Base-by-base conservation (phyloP, 2,797 vertebrate species). In the Sebastolobus alascanus region DNA sequence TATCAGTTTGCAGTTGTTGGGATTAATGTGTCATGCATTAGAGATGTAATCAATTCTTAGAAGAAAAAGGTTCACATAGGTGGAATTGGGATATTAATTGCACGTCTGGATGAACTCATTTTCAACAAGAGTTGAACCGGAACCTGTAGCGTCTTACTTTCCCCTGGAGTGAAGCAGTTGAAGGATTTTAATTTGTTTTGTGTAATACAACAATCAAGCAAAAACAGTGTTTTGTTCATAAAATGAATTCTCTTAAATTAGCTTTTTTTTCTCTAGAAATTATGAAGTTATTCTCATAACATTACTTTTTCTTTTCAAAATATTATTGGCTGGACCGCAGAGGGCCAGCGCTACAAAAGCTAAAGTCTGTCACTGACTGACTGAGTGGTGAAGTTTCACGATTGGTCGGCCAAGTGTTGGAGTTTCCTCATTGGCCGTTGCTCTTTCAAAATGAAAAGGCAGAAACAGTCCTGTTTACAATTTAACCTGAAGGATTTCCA, bases 1-100 rank as follows among this genome's bases (percentile, higher is more conserved):
- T 83, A 66, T 87, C 78, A 55, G 13, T 79, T 81, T 75, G 55
- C 81, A 61, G 75, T 68, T 77, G 75, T 43, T 68, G 29, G 33
- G 74, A 68, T 82, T 27, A 64, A 74, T 74, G 64, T 76, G 64
- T 73, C 68, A 60, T 66, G 68, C 25, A 52, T 76, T 40, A 20
- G 25, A 80, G 81, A 64, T 33, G 20, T 33, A 72, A 81, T 75
- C 68, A 58, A 55, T 81, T 69, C 11, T 61, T 13, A 33, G 27
- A 52, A 77, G 37, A 31, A 29, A n/a, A 60, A n/a, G 55, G 33
- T 61, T 69, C 31, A 73, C 9, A 65, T n/a, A 25, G 14, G 31
- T 71, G 50, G 38, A 37, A 46, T 16, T 46, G 31, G 55, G 22
- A 38, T 75, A 68, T 79, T 16, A 60, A 40, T 43, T 58, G 27